Evolutionary conservation across 2,797 vertebrate species (phyloP), one percentile per base, ranked within the genome.

Genomic region (Odontamblyopus rebecca): DNA sequence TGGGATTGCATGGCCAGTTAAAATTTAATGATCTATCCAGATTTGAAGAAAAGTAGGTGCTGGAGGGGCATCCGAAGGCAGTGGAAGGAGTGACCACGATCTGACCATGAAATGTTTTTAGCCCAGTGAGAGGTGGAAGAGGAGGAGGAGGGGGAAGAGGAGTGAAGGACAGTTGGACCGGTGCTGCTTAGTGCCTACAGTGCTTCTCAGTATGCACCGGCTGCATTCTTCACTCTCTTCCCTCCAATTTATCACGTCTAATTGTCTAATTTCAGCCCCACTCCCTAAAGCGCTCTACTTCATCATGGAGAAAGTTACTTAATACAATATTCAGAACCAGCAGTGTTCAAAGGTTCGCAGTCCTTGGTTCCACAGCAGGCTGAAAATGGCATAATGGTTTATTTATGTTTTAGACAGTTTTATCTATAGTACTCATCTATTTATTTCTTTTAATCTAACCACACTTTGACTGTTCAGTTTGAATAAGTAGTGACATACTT

Each of bases 311-410:
- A 72, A 72, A 57, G 35, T 72, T 64, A 57, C 44, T 67, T 29
- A 66, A 66, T 66, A 66, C 63, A 66, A 66, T 66, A 66, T 66
- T 66, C 63, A 66, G 41, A 66, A 51, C 12, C 63, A 66, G 41
- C 44, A 50, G 63, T 66, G 41, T 66, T 50, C 63, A 66, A 66
- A 66, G 26, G 23, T 27, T 29, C 23, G 5, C 61, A 63, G 61
- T 38, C 19, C 23, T 16, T 41, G 61, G 61, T 61, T 32, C 23
- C 32, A 29, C 61, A 35, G 32, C 19, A 19, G 29, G 6, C 29
- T 30, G 29, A 19, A 38, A 38, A 62, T n/a, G 32, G 32, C 32
- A 2, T 5, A 38, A n/a, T 35, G 9, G 30, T 38, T 62, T 16
- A 26, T 63, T 63, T 26, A 63, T 38, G 16, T 32, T 38, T 63